Conservation (phyloP, 2,113 vertebrate species). For the Osmerus mordax region DNA sequence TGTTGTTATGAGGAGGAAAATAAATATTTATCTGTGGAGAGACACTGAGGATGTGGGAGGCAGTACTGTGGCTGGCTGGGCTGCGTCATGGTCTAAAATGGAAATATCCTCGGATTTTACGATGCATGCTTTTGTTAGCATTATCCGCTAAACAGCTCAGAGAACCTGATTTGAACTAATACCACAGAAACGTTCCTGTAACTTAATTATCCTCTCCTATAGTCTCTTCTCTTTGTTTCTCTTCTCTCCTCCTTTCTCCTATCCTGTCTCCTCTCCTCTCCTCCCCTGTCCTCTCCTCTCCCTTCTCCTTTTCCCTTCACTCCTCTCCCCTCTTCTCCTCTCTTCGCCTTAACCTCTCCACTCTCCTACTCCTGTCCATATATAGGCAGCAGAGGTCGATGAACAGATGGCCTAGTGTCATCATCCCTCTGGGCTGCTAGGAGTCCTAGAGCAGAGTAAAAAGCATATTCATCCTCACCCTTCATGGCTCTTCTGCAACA, state of each 20-base stretch:
- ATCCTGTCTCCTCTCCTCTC: neutral
- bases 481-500: neutral
- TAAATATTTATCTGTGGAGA: neutral
- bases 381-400: slow-evolving; percentile 46
- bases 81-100: too few species aligned
- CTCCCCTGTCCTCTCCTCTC: neutral
- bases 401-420: too few species aligned
- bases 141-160: neutral
- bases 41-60: neutral
- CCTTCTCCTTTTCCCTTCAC: neutral
- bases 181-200: neutral
- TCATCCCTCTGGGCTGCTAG: too few species aligned
- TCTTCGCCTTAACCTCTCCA: slow-evolving; percentile 79
- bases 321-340: neutral
- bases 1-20: neutral
- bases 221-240: neutral
- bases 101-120: too few species aligned
- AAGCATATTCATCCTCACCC: neutral
- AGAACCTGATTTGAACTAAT: neutral
- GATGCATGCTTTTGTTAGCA: too few species aligned
- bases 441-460: neutral
- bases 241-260: neutral
- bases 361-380: slow-evolving; percentile 80
- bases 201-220: neutral
- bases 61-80: too few species aligned